Evolutionary conservation across 2,113 vertebrate species (phyloP).

Genomic region (Callionymus lyra): DNA sequence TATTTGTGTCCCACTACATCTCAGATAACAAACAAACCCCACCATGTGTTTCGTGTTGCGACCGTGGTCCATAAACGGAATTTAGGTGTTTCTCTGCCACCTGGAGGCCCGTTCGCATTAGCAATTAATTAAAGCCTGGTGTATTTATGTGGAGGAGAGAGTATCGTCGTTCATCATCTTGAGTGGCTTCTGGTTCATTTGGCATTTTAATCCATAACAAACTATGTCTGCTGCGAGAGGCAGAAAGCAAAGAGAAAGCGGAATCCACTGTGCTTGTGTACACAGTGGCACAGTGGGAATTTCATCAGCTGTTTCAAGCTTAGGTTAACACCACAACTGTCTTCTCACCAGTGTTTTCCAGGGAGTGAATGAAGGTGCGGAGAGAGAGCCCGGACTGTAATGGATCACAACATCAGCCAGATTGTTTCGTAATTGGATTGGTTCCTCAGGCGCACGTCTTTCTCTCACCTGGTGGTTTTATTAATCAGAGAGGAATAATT

Average conservation of each 20-base stretch:
- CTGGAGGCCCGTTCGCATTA: constrained; percentile 23
- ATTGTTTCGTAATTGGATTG: too few species aligned
- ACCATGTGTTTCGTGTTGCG: constrained; percentile 16
- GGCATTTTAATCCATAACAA: constrained; percentile 35
- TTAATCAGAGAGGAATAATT: too few species aligned
- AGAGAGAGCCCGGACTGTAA: too few species aligned
- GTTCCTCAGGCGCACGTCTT: too few species aligned
- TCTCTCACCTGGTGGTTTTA: too few species aligned
- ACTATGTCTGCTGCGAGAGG: constrained; percentile 10
- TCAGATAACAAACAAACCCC: constrained; percentile 2
- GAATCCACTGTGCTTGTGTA: constrained; percentile 1
- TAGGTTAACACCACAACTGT: background rate
- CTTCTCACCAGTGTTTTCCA: background rate
- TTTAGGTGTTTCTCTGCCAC: constrained; percentile 23
- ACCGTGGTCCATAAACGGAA: constrained; percentile 18
- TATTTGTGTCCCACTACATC: background rate
- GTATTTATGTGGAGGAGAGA: constrained; percentile 37
- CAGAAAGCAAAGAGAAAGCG: constrained; percentile 6
- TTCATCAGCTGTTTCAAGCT: constrained; percentile 13
- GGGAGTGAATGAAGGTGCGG: background rate
- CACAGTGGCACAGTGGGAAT: constrained; percentile 11
- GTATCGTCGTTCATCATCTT: constrained; percentile 40
- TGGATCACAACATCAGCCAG: too few species aligned
- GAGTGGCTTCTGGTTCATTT: constrained; percentile 39
- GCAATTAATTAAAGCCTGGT: constrained; percentile 40